Evolutionary conservation across 2,797 vertebrate species (phyloP), one percentile per base, ranked within the genome.

Genomic region (Pangasius djambal): DNA sequence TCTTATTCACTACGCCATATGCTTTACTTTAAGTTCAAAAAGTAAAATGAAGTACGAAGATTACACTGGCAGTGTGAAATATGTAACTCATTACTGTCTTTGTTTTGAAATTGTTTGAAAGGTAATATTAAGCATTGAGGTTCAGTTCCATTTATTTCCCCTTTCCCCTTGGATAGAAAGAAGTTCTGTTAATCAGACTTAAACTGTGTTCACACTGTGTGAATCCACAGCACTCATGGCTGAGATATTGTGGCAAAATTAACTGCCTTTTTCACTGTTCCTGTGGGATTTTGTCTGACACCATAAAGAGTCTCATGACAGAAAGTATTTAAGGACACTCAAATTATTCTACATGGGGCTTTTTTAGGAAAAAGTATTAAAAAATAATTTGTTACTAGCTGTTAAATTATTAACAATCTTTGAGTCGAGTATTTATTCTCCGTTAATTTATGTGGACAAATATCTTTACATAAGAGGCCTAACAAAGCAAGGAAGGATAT

Each of bases 31-130:
- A 81, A 82, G 55, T 69, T 89, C 10, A 59, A 44, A 88, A 74
- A 74, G 25, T 81, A 50, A 63, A 84, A 40, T 31, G 3, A 44
- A 61, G 79, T 40, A 48, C 18, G 25, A 69, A 31, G 8, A 67
- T 78, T 86, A 79, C 25, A 79, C 15, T 59, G 48, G 28, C 55
- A 61, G 34, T 50, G 13, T 28, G 40, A 89, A 81, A 63, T 72
- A 44, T 48, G 61, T 57, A 77, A 81, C 28, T 40, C 2, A 25
- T 63, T 50, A 55, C 44, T 67, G n/a, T 88, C 70, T 85, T 69
- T 85, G 31, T 85, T 63, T 75, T 83, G 37, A 85, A 85, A 85
- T 78, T 4, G 59, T 78, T 85, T 69, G 83, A 85, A 88, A 88
- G 55, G n/a, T n/a, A 15, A 31, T 50, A 74, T 57, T 18, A 87